phyloP scores from a whole-genome alignment of 2,113 vertebrate species.

The Apodemus sylvaticus region DNA sequence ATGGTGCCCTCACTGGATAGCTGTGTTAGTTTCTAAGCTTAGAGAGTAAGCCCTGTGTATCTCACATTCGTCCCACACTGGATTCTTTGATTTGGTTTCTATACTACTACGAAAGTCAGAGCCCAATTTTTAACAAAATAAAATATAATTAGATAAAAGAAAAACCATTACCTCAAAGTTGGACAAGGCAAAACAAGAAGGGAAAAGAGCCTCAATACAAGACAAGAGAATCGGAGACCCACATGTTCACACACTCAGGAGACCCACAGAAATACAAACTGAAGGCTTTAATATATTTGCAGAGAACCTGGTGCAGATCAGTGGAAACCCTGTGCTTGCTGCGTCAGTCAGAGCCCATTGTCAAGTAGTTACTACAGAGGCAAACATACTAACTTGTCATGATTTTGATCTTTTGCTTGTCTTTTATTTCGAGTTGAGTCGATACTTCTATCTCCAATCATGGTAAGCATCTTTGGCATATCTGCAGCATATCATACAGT shows the following conservation, averaged over 20 bases:
- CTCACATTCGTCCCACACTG: neutral
- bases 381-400: neutral
- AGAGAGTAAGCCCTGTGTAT: neutral
- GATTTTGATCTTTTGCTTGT: constrained; percentile 36
- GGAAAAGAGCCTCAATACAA: neutral
- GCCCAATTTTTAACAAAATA: neutral
- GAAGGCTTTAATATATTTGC: neutral
- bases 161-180: neutral
- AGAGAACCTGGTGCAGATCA: neutral
- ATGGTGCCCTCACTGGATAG: neutral
- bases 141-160: neutral
- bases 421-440: neutral
- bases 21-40: neutral
- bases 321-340: neutral
- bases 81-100: constrained; percentile 14
- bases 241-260: neutral
- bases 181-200: neutral
- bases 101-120: neutral
- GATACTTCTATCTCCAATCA: neutral
- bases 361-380: neutral
- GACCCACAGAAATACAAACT: neutral
- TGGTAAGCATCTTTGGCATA: neutral
- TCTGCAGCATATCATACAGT: neutral
- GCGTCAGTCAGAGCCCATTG: neutral
- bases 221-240: neutral